Evolutionary conservation across 2,797 vertebrate species (phyloP).

Genomic region (Pangasius macronema): DNA sequence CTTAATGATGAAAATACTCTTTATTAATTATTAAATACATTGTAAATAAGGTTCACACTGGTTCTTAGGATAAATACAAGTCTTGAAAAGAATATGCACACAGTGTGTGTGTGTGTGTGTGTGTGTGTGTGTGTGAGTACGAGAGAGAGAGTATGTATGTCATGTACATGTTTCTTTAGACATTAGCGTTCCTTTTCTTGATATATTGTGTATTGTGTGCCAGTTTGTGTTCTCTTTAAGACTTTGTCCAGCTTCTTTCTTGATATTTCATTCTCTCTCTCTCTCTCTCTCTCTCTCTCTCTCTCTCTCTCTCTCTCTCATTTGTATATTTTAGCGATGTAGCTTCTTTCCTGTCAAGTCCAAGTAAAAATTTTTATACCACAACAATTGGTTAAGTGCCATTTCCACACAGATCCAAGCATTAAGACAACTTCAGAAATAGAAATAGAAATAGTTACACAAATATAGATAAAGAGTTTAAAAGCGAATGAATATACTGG

Average conservation of each 20-base stretch:
- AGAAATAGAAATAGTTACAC: background rate
- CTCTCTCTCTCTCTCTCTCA: background rate
- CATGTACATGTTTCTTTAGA: no score
- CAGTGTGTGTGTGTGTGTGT: no score
- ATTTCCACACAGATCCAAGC: slow-evolving; percentile 3
- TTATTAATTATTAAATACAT: slow-evolving; percentile 46
- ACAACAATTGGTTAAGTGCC: background rate
- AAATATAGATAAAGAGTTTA: background rate
- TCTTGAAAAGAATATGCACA: slow-evolving; percentile 25
- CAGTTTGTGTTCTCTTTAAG: slow-evolving; percentile 2
- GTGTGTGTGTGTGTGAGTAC: no score
- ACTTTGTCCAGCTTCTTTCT: no score
- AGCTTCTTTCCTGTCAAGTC: background rate
- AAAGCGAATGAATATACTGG: background rate
- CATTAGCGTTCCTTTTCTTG: background rate
- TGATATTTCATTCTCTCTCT: background rate
- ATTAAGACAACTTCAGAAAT: background rate
- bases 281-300: background rate
- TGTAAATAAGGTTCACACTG: slow-evolving; percentile 34
- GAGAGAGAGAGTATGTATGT: no score
- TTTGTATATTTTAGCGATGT: background rate
- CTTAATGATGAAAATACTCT: slow-evolving; percentile 37
- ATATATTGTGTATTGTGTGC: background rate
- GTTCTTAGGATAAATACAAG: slow-evolving; percentile 18
- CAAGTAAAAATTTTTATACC: background rate